Conservation (phyloP, 2,113 vertebrate genomes). For the Psettodes erumei region DNA sequence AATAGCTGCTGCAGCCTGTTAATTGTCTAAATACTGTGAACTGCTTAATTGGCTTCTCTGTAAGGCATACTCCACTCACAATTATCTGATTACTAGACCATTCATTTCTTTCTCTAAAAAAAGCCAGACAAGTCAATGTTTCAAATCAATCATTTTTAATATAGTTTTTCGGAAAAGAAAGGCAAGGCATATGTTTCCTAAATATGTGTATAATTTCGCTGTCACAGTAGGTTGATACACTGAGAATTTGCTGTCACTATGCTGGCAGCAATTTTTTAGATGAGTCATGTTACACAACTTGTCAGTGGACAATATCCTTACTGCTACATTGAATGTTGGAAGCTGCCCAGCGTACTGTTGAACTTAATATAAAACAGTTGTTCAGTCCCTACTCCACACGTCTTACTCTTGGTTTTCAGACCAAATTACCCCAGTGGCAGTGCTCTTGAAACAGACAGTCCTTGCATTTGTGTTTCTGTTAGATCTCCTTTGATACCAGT, state of each 20-base stretch:
- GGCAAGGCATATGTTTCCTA: neutral
- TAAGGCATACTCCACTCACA: constrained; percentile 5
- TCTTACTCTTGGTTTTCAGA: neutral
- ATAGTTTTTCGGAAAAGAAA: no score
- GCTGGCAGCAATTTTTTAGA: neutral
- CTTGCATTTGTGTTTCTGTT: constrained; percentile 22
- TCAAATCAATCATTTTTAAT: neutral
- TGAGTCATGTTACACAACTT: neutral
- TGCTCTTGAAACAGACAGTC: constrained; percentile 20
- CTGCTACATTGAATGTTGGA: neutral
- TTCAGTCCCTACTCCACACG: neutral
- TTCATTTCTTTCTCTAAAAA: neutral
- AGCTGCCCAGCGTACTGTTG: neutral
- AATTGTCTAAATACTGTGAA: constrained; percentile 23
- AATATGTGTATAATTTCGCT: neutral
- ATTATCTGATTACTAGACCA: constrained; percentile 3
- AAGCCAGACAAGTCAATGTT: neutral
- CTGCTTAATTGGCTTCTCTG: constrained; percentile 21
- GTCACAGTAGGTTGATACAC: neutral
- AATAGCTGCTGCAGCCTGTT: constrained; percentile 2
- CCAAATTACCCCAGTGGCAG: neutral
- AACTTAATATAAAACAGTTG: neutral
- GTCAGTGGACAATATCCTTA: neutral
- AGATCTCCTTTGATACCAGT: constrained; percentile 25
- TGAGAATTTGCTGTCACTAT: neutral